A percentile compares a stretch with the other conserved stretches of the same genome.
phyloP scores from a whole-genome alignment of 2,113 vertebrate species.

The Saimiri boliviensis region DNA sequence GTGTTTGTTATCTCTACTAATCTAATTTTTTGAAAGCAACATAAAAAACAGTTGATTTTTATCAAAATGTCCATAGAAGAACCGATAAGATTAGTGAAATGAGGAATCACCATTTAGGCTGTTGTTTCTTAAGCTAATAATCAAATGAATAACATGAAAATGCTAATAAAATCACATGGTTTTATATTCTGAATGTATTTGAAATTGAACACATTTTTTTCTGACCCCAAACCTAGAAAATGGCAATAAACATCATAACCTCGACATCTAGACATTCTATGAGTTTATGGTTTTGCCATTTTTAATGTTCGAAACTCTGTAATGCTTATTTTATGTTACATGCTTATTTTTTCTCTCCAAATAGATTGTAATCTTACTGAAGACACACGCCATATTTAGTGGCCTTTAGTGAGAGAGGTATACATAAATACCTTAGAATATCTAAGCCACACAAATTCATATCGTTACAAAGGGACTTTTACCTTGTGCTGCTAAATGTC shows the following conservation, averaged over 20 bases:
- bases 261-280: neutral
- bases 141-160: neutral
- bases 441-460: neutral
- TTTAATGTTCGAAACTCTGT: neutral
- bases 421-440: neutral
- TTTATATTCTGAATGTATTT: neutral
- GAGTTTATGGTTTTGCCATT: neutral
- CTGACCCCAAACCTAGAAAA: neutral
- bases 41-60: neutral
- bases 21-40: neutral
- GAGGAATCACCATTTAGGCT: neutral
- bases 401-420: neutral
- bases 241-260: neutral
- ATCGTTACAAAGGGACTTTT: neutral
- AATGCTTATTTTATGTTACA: neutral
- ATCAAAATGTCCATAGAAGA: neutral
- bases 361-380: neutral
- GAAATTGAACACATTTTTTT: neutral
- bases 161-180: neutral
- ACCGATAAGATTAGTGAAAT: neutral
- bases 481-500: neutral
- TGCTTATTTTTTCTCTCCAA: neutral
- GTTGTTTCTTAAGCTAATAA: neutral
- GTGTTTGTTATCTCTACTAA: neutral
- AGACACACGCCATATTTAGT: rapidly evolving